Conservation (phyloP, 2,113 vertebrate species). For the Montifringilla adamsi region DNA sequence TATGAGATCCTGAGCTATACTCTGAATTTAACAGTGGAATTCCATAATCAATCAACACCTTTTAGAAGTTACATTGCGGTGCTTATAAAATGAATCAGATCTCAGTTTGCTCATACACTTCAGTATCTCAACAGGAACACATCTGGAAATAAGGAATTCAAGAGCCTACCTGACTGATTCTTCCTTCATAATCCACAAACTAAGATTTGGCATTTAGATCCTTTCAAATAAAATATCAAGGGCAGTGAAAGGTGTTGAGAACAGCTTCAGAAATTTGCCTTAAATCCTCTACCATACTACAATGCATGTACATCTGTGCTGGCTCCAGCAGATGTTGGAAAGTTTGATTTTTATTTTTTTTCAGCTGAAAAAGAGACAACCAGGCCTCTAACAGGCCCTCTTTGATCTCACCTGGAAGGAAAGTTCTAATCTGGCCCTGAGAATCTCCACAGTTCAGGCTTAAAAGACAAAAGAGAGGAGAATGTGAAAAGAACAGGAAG, state of each 20-base stretch:
- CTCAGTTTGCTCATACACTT: not conserved
- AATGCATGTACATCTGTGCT: not conserved
- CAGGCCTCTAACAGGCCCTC: not conserved
- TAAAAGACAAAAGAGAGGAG: conserved; percentile 57
- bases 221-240: not conserved
- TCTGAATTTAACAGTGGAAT: not conserved
- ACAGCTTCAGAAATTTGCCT: not conserved
- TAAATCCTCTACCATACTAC: not conserved
- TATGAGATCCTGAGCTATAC: not conserved
- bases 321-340: conserved; percentile 48
- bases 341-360: conserved; percentile 4
- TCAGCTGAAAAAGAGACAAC: not conserved
- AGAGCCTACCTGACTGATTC: not conserved
- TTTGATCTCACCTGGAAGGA: conserved; percentile 74
- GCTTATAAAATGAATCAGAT: not conserved
- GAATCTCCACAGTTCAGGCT: conserved; percentile 44
- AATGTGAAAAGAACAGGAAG: conserved; percentile 54
- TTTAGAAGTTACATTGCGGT: not conserved
- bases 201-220: not conserved
- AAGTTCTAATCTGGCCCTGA: conserved; percentile 31
- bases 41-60: not conserved
- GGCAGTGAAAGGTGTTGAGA: not conserved
- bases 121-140: not conserved
- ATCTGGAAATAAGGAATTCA: not conserved
- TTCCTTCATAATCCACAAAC: not conserved